Conservation (phyloP, 2,797 vertebrate species). For the Darevskia mixta region DNA sequence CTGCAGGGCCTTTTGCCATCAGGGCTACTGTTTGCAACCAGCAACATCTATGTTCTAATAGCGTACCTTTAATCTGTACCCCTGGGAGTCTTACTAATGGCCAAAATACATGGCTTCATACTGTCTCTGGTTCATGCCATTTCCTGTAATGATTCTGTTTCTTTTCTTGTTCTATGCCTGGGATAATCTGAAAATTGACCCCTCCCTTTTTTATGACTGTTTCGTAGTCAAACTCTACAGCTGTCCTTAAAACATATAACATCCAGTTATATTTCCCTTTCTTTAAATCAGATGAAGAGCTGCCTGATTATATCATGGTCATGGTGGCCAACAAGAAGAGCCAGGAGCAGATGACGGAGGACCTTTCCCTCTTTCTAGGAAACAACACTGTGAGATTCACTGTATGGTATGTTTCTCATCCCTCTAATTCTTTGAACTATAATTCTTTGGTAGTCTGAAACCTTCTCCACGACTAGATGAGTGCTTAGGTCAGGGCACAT, state of each 20-base stretch:
- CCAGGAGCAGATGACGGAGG: constrained; percentile 96
- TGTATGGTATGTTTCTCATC: constrained; percentile 86
- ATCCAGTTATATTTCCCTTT: constrained; percentile 50
- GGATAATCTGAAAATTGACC: background rate
- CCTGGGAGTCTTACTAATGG: background rate
- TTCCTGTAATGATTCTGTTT: background rate
- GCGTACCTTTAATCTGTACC: background rate
- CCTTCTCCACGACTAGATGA: background rate
- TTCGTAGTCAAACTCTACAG: constrained; percentile 17
- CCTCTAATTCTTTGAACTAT: background rate
- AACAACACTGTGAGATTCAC: constrained; percentile 97
- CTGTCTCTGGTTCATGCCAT: background rate
- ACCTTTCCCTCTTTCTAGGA: constrained; percentile 96
- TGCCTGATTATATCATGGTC: constrained; percentile 99
- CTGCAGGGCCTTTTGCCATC: background rate
- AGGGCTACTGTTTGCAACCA: background rate
- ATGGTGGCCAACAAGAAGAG: constrained; percentile 99
- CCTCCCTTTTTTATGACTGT: background rate
- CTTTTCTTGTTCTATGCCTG: background rate
- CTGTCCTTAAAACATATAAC: background rate
- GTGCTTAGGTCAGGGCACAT: background rate
- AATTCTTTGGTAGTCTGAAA: background rate
- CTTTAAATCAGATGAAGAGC: constrained; percentile 90
- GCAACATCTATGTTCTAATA: background rate
- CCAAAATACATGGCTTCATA: background rate